A percentile compares a stretch with the other conserved stretches of the same genome.
phyloP scores from a whole-genome alignment of 2,797 vertebrate species.

The Anguilla megastoma region DNA sequence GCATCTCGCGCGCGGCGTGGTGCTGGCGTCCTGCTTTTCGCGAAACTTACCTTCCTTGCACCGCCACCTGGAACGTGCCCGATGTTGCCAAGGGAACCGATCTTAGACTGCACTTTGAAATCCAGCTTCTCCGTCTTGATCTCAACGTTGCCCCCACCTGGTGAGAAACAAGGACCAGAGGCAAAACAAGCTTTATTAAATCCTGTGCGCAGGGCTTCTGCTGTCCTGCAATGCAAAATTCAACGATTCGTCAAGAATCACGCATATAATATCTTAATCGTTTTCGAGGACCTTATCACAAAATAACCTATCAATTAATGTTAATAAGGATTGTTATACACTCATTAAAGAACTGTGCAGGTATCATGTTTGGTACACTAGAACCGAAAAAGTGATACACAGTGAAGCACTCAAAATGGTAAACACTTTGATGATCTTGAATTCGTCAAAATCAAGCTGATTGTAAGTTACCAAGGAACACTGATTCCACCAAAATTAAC shows the following conservation, averaged over 20 bases:
- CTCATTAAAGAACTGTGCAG: no score
- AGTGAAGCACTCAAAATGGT: not conserved
- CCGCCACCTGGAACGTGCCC: conserved; percentile 86
- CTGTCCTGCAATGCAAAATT: not conserved
- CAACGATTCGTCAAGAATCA: not conserved
- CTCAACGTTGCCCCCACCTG: conserved; percentile 88
- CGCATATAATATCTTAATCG: not conserved
- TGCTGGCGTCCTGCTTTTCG: not conserved
- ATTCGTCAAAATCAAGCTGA: not conserved
- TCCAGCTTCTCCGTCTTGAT: conserved; percentile 90
- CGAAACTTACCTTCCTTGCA: conserved; percentile 78
- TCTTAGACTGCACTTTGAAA: conserved; percentile 87
- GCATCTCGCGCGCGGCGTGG: not conserved
- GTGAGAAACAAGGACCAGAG: not conserved
- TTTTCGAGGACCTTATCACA: not conserved
- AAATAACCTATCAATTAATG: no score
- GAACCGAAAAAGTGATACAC: not conserved
- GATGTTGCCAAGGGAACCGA: conserved; percentile 87
- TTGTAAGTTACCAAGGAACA: no score
- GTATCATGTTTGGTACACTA: not conserved
- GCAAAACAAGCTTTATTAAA: not conserved
- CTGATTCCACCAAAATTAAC: not conserved
- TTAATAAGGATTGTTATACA: no score
- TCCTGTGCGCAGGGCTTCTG: not conserved
- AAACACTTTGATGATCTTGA: not conserved